Base-by-base conservation (phyloP, 2,888 invertebrate species). In the Andrena minutula region DNA sequence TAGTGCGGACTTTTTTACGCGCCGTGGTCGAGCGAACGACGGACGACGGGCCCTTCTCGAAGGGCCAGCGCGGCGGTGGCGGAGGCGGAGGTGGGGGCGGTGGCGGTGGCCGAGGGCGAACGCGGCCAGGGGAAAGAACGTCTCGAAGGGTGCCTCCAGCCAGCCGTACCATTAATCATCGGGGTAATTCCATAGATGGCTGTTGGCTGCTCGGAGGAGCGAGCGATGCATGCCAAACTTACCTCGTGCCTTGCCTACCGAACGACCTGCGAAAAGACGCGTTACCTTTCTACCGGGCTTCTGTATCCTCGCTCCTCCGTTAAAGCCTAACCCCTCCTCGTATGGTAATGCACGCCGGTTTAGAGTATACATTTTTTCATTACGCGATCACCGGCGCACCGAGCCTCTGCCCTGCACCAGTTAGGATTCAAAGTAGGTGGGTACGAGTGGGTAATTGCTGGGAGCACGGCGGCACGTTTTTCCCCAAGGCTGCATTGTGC, bases 161-260 rank as follows among this genome's bases (percentile, higher is more conserved):
- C 86, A 86, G 82, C 84, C 89, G 83, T 89, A 88, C 91, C 93
- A 93, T 93, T 93, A 93, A 93, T 93, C 93, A 93, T 94, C 92
- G 89, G 90, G 92, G 89, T 91, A 93, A 93, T 94, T 93, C 93
- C 93, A 90, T 92, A 93, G 93, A 93, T 93, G 93, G 93, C 90
- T 92, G 89, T 91, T 89, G 90, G 90, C 90, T 90, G 90, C 89
- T 89, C 86, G 76, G 81, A 93, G 92, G 91, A 92, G 91, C 91
- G 92, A 92, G 92, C 89, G 91, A 90, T 92, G 91, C 92, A 92
- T 93, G 92, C 92, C 92, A 90, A 92, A 91, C 90, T 91, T 89
- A 85, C 89, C 88, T 92, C 90, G 90, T 91, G 91, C 90, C 84
- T 90, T 79, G 91, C 88, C 89, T 92, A 89, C 86, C 83, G 84